Evolutionary conservation across 1,140 invertebrate genomes (phyloP), one percentile per base, ranked within the genome.

Genomic region (Notospermus geniculatus): DNA sequence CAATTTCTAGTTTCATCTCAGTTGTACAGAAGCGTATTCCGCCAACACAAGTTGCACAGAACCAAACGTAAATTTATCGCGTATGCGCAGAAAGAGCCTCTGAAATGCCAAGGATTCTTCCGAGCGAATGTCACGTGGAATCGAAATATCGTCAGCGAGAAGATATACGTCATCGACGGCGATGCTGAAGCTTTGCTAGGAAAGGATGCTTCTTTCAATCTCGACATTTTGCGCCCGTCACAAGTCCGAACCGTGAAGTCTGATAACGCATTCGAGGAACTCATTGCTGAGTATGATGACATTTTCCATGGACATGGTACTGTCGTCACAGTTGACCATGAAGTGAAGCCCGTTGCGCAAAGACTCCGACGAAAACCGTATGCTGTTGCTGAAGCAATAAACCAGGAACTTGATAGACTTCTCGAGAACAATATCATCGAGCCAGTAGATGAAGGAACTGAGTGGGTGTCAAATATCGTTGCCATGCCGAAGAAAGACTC

Each of bases 101-200:
- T 43, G 39, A 43, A 43, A 43, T 43, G 39, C 19, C 11, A 13
- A 19, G 39, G 39, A 13, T 43, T 13, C 39, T 43, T 43, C 19
- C 11, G 19, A 11, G 39, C 39, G 11, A 19, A 43, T 19, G 19
- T 43, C 39, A 43, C 39, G 11, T 13, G 19, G 19, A 19, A 43
- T 11, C 11, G 19, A 43, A 43, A 11, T 11, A 43, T 43, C 19
- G 11, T 11, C 11, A 43, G 19, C 11, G 11, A 43, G 11, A 43
- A 43, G 39, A 43, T 43, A 43, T 43, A 43, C 39, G 39, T 43
- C 39, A 43, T 43, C 11, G 19, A 43, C 39, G 39, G 39, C 19
- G 39, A 43, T 43, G 39, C 19, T 19, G 39, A 43, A 19, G 11
- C 39, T 13, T 43, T 43, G 39, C 39, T 43, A 13, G 39, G 39